Percentiles rank a stretch among this genome's conserved stretches.
Evolutionary conservation across 2,797 vertebrate species (phyloP).

Genomic region (Muscicapa comitata): DNA sequence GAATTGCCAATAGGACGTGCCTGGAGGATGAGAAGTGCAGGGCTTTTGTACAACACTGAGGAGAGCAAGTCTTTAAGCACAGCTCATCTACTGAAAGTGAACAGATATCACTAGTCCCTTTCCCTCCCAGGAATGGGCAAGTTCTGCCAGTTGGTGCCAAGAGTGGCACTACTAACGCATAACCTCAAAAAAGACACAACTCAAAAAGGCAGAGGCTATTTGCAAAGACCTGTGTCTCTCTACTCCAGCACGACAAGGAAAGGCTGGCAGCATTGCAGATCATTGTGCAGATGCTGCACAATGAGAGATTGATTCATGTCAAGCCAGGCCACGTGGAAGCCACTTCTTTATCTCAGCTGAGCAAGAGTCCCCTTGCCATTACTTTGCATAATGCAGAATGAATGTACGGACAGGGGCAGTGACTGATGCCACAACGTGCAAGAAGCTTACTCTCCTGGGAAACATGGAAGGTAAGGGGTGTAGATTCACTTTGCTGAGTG

Average conservation of each 20-base stretch:
- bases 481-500: background rate
- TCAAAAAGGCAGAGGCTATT: background rate
- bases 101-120: background rate
- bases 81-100: background rate
- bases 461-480: background rate
- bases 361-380: background rate
- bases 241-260: background rate
- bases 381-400: background rate
- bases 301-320: background rate
- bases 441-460: background rate
- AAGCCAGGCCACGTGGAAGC: background rate
- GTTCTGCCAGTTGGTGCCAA: background rate
- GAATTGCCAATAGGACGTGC: background rate
- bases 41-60: fast-evolving
- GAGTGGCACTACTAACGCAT: background rate
- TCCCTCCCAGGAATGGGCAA: background rate
- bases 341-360: background rate
- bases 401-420: background rate
- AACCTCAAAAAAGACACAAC: background rate
- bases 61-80: background rate
- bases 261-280: background rate
- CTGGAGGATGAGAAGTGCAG: background rate
- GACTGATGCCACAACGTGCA: background rate
- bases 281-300: background rate
- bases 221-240: background rate